A percentile compares a stretch with the other conserved stretches of the same genome.
These are phyloP conservation scores for Dromaius novaehollandiae DNA, from an alignment of 2,113 vertebrate genomes.

Conservation along the genomic window DNA sequence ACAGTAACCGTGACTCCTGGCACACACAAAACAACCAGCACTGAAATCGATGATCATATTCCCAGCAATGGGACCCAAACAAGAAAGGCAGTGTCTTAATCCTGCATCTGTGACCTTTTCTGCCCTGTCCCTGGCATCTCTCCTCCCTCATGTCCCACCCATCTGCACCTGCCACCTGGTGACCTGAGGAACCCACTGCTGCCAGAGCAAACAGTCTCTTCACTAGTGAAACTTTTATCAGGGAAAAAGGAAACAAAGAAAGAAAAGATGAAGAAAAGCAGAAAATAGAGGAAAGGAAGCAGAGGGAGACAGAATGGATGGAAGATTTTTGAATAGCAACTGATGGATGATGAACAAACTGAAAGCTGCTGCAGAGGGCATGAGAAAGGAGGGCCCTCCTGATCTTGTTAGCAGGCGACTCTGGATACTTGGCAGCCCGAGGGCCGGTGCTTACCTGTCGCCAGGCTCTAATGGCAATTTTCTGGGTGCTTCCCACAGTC, in stretches of 20 bases:
- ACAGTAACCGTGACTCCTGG: neutral
- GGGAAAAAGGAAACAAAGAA: conserved; percentile 26
- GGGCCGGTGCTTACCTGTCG: conserved; percentile 59
- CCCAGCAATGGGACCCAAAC: neutral
- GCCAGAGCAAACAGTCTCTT: neutral
- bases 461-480: conserved; percentile 71
- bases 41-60: neutral
- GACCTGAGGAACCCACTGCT: neutral
- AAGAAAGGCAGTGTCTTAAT: neutral
- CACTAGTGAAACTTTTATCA: neutral
- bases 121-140: neutral
- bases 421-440: conserved; percentile 63
- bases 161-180: neutral
- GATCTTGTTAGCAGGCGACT: conserved; percentile 32
- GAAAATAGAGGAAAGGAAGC: conserved; percentile 20
- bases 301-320: conserved; percentile 4
- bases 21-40: neutral
- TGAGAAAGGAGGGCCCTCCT: conserved; percentile 38
- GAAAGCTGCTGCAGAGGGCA: conserved; percentile 48
- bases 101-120: neutral
- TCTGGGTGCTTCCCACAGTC: conserved; percentile 74
- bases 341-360: conserved; percentile 29
- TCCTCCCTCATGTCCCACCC: neutral
- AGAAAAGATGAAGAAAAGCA: conserved; percentile 38
- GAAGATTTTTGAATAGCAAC: neutral